A percentile compares a stretch with the other conserved stretches of the same genome.
Conservation (phyloP, 1,140 invertebrate genomes). For the Pachypsylla venusta region DNA sequence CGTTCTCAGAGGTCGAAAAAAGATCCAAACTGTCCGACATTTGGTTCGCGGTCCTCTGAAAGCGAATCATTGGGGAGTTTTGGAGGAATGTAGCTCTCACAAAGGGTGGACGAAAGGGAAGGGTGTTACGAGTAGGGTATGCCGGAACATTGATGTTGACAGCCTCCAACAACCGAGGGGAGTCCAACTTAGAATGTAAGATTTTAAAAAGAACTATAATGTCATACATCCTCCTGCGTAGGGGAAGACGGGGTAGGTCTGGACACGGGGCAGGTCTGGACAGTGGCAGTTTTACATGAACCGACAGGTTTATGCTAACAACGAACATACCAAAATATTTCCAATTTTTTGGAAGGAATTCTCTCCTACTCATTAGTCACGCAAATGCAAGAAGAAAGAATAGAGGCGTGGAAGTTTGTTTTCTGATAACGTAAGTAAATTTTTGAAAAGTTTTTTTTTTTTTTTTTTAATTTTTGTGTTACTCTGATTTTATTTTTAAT, state of each 20-base stretch:
- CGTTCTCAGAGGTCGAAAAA: too few relatives aligned
- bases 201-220: too few relatives aligned
- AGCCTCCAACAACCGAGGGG: too few relatives aligned
- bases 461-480: background rate
- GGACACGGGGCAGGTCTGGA: background rate
- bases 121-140: too few relatives aligned
- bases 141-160: too few relatives aligned
- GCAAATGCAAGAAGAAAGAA: background rate
- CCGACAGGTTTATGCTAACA: background rate
- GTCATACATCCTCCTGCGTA: too few relatives aligned
- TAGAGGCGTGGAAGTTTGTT: background rate
- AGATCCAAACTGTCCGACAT: too few relatives aligned
- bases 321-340: background rate
- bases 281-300: background rate
- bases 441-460: background rate
- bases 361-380: background rate
- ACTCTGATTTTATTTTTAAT: background rate
- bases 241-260: background rate
- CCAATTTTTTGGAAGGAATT: background rate
- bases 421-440: background rate
- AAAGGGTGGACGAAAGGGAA: too few relatives aligned
- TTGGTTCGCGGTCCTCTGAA: too few relatives aligned
- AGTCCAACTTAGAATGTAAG: too few relatives aligned
- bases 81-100: too few relatives aligned
- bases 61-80: too few relatives aligned